A percentile compares a stretch with the other conserved stretches of the same genome.
phyloP scores from a whole-genome alignment of 2,113 vertebrate species.

The Montifringilla adamsi region DNA sequence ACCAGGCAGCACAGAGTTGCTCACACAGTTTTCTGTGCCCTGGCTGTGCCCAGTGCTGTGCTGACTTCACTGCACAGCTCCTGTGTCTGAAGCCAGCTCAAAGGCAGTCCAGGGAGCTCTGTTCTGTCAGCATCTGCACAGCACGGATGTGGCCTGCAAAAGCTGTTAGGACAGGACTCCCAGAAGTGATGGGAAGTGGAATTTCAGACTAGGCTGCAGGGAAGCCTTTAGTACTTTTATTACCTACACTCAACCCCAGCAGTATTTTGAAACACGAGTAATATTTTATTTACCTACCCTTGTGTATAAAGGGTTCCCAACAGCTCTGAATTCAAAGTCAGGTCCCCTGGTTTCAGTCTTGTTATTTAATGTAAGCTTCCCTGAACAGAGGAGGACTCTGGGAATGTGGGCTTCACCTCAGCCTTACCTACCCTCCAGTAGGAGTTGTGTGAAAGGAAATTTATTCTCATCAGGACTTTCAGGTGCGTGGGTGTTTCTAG shows the following conservation, averaged over 20 bases:
- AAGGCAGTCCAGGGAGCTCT: not conserved
- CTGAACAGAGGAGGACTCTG: not conserved
- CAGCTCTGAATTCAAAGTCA: not conserved
- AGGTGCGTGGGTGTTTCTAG: slow-evolving; percentile 55
- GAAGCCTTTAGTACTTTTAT: not conserved
- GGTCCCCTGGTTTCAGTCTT: not conserved
- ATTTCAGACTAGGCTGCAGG: not conserved
- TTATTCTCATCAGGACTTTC: slow-evolving; percentile 46
- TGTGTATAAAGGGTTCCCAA: not conserved
- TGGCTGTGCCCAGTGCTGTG: not conserved
- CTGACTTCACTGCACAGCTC: not conserved
- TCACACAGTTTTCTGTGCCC: not conserved
- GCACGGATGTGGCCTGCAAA: accelerated
- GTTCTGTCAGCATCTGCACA: not conserved
- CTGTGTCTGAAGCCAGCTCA: not conserved
- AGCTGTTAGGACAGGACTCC: not conserved
- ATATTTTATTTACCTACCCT: not conserved
- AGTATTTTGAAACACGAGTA: not conserved
- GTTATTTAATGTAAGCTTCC: not conserved
- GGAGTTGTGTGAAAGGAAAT: slow-evolving; percentile 11
- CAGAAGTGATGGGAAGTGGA: not conserved
- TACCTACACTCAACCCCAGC: not conserved
- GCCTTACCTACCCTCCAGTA: not conserved
- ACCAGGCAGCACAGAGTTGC: not conserved
- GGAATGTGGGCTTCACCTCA: not conserved